These are phyloP conservation scores for Mohoua ochrocephala DNA, from an alignment of 2,113 vertebrate genomes.

Conservation along the genomic window DNA sequence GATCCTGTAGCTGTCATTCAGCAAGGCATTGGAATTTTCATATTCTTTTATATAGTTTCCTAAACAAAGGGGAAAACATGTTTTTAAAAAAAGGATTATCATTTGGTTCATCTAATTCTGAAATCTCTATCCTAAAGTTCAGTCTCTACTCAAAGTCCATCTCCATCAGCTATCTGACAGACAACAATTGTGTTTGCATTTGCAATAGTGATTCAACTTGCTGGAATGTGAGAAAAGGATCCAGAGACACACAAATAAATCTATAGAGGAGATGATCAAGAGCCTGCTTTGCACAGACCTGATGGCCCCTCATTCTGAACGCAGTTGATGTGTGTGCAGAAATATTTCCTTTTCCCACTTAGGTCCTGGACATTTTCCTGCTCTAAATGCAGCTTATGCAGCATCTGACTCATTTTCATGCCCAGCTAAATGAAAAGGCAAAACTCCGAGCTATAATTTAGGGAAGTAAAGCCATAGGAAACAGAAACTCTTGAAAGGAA, in stretches of 20 bases:
- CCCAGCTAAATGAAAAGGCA: not conserved
- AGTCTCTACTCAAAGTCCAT: not conserved
- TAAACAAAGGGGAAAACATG: constrained; percentile 9
- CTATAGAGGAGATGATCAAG: not conserved
- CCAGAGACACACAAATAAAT: not conserved
- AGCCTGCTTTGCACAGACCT: not conserved
- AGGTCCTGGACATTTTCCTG: not conserved
- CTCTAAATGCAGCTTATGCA: not conserved
- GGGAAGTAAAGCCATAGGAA: not conserved
- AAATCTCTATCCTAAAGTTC: not conserved
- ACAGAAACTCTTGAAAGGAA: not conserved
- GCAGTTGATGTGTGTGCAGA: not conserved
- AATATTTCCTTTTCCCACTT: not conserved
- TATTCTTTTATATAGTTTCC: constrained; percentile 85
- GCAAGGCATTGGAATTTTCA: constrained; percentile 76
- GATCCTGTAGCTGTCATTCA: constrained; percentile 73
- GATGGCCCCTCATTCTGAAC: not conserved
- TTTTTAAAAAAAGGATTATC: not conserved
- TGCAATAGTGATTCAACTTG: not conserved
- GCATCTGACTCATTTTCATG: not conserved
- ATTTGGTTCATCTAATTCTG: not conserved
- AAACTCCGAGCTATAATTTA: not conserved
- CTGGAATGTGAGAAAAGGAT: not conserved
- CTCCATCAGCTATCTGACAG: not conserved
- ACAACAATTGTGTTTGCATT: not conserved